These are phyloP conservation scores for Cottoperca gobio DNA, from an alignment of 2,797 vertebrate genomes.

Conservation along the genomic window DNA sequence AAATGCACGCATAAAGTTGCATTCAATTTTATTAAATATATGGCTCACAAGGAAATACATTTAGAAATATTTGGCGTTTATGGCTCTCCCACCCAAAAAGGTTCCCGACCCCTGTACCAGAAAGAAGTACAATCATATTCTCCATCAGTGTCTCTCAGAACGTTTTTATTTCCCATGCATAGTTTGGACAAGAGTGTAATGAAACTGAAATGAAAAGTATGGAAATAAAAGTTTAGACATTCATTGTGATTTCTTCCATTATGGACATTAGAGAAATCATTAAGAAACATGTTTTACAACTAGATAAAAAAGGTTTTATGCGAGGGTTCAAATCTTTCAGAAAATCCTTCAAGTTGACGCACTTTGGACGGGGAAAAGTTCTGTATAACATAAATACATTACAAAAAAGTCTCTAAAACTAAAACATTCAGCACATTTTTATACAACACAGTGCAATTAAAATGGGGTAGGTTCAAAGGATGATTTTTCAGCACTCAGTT, in stretches of 20 bases:
- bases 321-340: slow-evolving; percentile 65
- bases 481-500: slow-evolving; percentile 65
- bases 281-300: slow-evolving; percentile 69
- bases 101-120: no score
- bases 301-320: slow-evolving; percentile 48
- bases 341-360: slow-evolving; percentile 78
- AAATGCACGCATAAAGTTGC: no score
- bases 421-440: slow-evolving; percentile 86
- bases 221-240: slow-evolving; percentile 79
- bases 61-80: no score
- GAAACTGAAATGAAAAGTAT: slow-evolving; percentile 74
- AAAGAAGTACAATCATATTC: slow-evolving; percentile 36
- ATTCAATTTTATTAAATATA: no score
- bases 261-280: slow-evolving; percentile 75
- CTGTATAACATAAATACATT: slow-evolving; percentile 87
- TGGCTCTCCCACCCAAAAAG: no score
- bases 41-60: no score
- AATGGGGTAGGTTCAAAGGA: slow-evolving; percentile 49
- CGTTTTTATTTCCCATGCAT: slow-evolving; percentile 89
- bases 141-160: slow-evolving; percentile 84
- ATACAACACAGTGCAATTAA: slow-evolving; percentile 85
- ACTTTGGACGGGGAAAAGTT: slow-evolving; percentile 81
- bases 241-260: slow-evolving; percentile 79
- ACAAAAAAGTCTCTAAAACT: slow-evolving; percentile 79
- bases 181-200: slow-evolving; percentile 90